These are phyloP conservation scores for Catostylus mosaicus DNA, from an alignment of 30 jellyfish, hydroid and myxozoan genomes.

Conservation along the genomic window DNA sequence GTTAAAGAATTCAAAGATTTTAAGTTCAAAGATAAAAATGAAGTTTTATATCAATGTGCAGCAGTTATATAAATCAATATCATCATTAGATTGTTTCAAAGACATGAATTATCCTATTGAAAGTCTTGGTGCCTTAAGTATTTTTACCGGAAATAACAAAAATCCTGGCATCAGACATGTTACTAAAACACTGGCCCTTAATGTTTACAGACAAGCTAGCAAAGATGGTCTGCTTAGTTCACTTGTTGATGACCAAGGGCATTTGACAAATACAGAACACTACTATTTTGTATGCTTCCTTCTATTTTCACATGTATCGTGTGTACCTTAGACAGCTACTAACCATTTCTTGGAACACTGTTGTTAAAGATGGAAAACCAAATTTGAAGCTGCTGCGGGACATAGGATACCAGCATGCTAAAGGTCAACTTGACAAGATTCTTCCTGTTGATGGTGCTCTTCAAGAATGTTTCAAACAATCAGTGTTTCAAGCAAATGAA, in stretches of 20 bases:
- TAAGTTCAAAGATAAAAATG: constrained; percentile 43
- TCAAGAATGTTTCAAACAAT: background rate
- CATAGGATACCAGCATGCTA: constrained; percentile 39
- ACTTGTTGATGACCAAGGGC: constrained; percentile 11
- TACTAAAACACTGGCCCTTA: constrained; percentile 17
- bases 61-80: background rate
- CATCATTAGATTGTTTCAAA: background rate
- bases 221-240: constrained; percentile 4
- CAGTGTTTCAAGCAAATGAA: constrained; percentile 12
- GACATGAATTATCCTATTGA: constrained; percentile 2
- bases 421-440: constrained; percentile 27
- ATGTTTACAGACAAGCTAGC: constrained; percentile 30
- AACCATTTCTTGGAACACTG: constrained; percentile 9
- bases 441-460: constrained; percentile 53
- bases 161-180: constrained; percentile 43
- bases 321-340: constrained; percentile 12
- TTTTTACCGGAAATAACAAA: constrained; percentile 59
- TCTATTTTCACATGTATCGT: constrained; percentile 30
- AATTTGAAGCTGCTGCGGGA: constrained; percentile 33
- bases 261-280: background rate
- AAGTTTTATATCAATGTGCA: constrained; percentile 46
- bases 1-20: constrained; percentile 16
- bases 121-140: constrained; percentile 51
- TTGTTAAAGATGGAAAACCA: constrained; percentile 7
- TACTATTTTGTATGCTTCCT: constrained; percentile 27